Percentiles rank a stretch among this genome's conserved stretches.
Conservation (phyloP, 2,113 vertebrate genomes). For the Brevimyrus niger region DNA sequence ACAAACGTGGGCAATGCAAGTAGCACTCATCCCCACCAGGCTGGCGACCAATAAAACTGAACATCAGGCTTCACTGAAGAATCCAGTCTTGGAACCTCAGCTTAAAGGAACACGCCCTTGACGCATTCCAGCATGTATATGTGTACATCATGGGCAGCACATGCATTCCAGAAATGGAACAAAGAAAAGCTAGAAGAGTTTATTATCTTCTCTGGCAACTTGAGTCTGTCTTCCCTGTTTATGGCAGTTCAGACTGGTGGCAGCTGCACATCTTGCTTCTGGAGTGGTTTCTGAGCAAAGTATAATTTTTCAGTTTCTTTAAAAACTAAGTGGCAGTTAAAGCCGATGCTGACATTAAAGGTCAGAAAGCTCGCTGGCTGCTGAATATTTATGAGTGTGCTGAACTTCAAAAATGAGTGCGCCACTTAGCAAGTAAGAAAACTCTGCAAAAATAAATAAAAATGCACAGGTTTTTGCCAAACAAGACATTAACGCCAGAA, state of each 20-base stretch:
- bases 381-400: neutral
- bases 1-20: neutral
- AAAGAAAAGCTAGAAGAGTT: neutral
- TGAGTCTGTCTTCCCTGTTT: neutral
- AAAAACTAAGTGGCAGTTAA: neutral
- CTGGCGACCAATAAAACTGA: neutral
- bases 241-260: neutral
- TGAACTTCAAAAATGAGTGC: neutral
- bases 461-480: neutral
- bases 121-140: neutral
- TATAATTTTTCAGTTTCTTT: neutral
- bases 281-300: neutral
- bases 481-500: neutral
- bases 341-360: neutral
- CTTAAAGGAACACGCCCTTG: neutral
- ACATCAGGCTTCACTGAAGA: neutral
- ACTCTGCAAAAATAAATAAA: neutral
- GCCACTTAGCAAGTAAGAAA: neutral
- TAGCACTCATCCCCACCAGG: neutral
- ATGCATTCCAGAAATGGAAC: neutral
- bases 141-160: neutral
- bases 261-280: neutral
- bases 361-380: neutral
- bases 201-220: neutral
- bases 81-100: neutral